phyloP scores from a whole-genome alignment of 1,140 invertebrate genomes.

The Lasaia peninsularis region DNA sequence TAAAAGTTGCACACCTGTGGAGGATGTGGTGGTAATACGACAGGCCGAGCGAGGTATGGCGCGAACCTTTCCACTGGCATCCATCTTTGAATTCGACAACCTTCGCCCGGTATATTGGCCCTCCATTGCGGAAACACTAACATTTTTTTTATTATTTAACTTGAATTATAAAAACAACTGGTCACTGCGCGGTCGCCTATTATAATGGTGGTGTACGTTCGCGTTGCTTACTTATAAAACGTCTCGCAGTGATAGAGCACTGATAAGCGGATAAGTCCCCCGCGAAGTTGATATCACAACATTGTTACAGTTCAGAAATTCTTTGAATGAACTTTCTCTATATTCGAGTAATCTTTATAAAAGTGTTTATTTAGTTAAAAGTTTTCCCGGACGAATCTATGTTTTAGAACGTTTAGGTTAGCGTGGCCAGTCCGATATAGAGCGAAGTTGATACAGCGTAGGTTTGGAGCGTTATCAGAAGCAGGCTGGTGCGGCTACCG shows the following conservation, averaged over 20 bases:
- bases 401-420: conserved; percentile 18
- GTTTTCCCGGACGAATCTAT: not conserved
- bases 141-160: conserved; percentile 37
- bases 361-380: not conserved
- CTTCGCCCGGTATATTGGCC: conserved; percentile 39
- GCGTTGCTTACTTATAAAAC: conserved; percentile 68
- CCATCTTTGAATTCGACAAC: conserved; percentile 55
- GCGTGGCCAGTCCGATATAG: conserved; percentile 5
- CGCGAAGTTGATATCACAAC: conserved; percentile 41
- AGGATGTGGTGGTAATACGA: conserved; percentile 39
- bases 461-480: conserved; percentile 57
- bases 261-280: conserved; percentile 67
- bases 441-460: conserved; percentile 20
- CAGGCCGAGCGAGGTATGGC: conserved; percentile 55
- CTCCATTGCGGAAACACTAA: conserved; percentile 66
- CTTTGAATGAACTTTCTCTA: not conserved
- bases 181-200: conserved; percentile 47
- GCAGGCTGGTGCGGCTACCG: conserved; percentile 63
- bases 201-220: conserved; percentile 51
- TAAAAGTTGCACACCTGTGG: conserved; percentile 48
- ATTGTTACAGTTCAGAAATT: not conserved
- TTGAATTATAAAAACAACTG: conserved; percentile 34
- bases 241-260: conserved; percentile 55
- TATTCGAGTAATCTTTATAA: not conserved
- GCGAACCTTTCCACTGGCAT: conserved; percentile 62